Base-by-base conservation (phyloP, 2,888 invertebrate species). In the Agrotis ipsilon region DNA sequence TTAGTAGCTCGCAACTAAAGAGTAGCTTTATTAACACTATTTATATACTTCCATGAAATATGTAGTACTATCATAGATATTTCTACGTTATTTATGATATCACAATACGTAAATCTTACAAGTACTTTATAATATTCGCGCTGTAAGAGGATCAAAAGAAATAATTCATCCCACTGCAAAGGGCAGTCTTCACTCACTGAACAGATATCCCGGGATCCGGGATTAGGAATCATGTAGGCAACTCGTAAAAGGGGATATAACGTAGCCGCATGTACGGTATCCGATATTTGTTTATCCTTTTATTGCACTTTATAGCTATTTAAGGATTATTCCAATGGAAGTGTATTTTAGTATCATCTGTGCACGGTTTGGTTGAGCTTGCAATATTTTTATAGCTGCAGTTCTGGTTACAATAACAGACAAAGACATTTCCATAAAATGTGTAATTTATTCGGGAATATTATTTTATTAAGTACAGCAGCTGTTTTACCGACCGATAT, bases 171-270 rank as follows among this genome's bases (percentile, higher is more conserved):
- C 49, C 59, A 68, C 39, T 73, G 49, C 74, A 78, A 70, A 75
- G 78, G 21, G 27, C 43, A 39, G 68, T 62, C 27, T 60, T 21
- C 72, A 81, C 52, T 62, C 72, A 81, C 49, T 64, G 66, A 43
- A 54, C 49, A 55, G 43, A 59, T 60, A 60, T 61, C 19, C 19
- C 61, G 52, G 72, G 54, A 69, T 63, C 45, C 49, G 63, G 72
- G 81, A 81, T 80, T 77, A 81, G 54, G 66, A 45, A 77, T 69
- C 72, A 63, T 67, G 81, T 61, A 67, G 61, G 66, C 61, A 81
- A 83, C 66, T 84, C 84, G 68, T 84, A 83, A 83, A 83, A 84
- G 68, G 45, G 74, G 84, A 77, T 84, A 79, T 77, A 81, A 67
- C 67, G 60, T 54, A 14, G 54, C 66, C 57, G 76, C 48, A 74